Conservation (phyloP, 92 coral and sea anemone species). For the Heteractis magnifica region DNA sequence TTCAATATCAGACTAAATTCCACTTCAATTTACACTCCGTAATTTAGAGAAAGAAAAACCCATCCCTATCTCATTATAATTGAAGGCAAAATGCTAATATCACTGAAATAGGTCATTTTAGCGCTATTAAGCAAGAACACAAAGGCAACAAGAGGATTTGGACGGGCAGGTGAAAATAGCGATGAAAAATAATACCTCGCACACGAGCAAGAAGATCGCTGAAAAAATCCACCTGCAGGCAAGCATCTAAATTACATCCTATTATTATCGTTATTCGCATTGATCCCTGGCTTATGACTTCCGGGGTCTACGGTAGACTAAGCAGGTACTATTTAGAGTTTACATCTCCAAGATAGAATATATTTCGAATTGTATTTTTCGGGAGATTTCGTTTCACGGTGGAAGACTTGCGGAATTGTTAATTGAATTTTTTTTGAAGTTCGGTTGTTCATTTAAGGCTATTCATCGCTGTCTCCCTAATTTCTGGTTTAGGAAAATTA, state of each 20-base stretch:
- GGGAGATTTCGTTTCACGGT: not conserved
- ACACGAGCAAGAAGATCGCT: conserved; percentile 50
- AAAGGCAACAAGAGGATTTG: conserved; percentile 16
- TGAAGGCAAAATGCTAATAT: conserved; percentile 46
- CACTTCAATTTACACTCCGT: conserved; percentile 32
- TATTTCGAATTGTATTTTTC: not conserved
- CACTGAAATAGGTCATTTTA: conserved; percentile 64
- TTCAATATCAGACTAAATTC: conserved; percentile 14
- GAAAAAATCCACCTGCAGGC: conserved; percentile 67
- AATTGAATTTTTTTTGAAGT: not conserved
- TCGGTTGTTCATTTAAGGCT: conserved; percentile 12
- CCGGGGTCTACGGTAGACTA: conserved; percentile 39
- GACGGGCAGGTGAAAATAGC: conserved; percentile 49
- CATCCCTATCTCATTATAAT: conserved; percentile 32
- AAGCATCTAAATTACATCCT: conserved; percentile 66
- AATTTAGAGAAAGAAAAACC: conserved; percentile 7
- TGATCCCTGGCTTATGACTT: conserved; percentile 72
- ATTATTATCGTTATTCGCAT: conserved; percentile 60
- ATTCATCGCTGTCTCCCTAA: not conserved
- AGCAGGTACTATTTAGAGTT: conserved; percentile 67
- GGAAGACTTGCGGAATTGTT: not conserved
- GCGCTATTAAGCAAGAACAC: conserved; percentile 47
- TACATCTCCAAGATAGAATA: conserved; percentile 23
- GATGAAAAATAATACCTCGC: conserved; percentile 50
- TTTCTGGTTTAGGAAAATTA: conserved; percentile 8